These are phyloP conservation scores for Ceyx melanurus DNA, from an alignment of 2,113 vertebrate species.

Conservation along the genomic window DNA sequence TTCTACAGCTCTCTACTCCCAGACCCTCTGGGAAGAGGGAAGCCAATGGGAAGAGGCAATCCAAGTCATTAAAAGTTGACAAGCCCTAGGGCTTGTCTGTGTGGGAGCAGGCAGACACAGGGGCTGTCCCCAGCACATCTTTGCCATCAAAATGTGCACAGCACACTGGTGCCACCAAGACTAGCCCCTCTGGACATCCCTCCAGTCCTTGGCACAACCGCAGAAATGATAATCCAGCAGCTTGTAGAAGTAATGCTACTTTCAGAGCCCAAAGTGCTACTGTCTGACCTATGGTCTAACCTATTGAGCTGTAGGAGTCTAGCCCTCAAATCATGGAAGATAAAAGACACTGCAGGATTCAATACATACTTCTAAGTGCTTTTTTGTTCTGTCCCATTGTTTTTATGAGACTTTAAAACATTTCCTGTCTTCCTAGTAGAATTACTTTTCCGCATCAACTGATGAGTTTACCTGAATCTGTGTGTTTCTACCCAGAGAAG, in stretches of 20 bases:
- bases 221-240: not conserved
- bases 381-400: not conserved
- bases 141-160: fast-evolving
- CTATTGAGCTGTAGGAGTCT: not conserved
- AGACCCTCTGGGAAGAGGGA: not conserved
- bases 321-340: not conserved
- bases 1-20: not conserved
- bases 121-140: fast-evolving
- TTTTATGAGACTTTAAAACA: slow-evolving; percentile 10
- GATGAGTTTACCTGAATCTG: not conserved
- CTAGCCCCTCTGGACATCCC: not conserved
- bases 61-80: not conserved
- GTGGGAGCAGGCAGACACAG: fast-evolving
- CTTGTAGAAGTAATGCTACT: not conserved
- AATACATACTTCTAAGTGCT: not conserved
- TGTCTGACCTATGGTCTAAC: not conserved
- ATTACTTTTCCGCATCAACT: slow-evolving; percentile 2
- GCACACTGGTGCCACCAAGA: not conserved
- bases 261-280: not conserved
- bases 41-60: fast-evolving
- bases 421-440: not conserved
- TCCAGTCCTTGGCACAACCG: not conserved
- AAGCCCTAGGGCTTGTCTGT: not conserved
- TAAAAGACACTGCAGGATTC: not conserved
- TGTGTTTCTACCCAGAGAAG: not conserved